Conservation (phyloP, 2,888 invertebrate genomes). For the Scaeva pyrastri region DNA sequence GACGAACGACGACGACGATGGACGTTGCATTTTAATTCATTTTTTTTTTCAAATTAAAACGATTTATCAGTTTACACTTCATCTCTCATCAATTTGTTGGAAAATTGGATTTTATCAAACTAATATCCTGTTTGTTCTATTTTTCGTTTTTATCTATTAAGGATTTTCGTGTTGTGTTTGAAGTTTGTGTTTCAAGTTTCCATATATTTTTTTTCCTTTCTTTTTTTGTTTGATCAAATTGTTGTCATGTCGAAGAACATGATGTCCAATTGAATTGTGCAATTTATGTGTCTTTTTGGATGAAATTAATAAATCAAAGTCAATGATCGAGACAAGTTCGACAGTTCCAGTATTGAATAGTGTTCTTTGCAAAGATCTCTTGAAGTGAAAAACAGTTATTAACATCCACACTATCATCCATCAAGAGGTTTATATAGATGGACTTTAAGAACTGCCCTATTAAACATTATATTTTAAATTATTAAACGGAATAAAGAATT, state of each 20-base stretch:
- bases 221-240: background rate
- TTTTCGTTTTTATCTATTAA: conserved; percentile 47
- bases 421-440: conserved; percentile 61
- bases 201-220: background rate
- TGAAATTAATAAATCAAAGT: conserved; percentile 70
- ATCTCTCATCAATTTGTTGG: conserved; percentile 73
- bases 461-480: no score
- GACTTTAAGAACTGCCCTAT: no score
- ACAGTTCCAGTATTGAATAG: conserved; percentile 56
- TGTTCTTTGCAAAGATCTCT: conserved; percentile 21
- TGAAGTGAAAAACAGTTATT: conserved; percentile 66
- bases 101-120: conserved; percentile 74
- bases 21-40: conserved; percentile 69
- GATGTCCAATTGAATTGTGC: conserved; percentile 19
- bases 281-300: conserved; percentile 11
- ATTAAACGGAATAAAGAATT: no score
- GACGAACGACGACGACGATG: background rate
- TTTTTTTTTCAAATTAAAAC: conserved; percentile 74
- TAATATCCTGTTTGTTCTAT: conserved; percentile 48
- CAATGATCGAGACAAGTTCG: conserved; percentile 65
- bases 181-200: background rate
- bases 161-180: conserved; percentile 32
- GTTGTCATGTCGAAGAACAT: conserved; percentile 47
- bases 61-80: conserved; percentile 74
- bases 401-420: conserved; percentile 38